Evolutionary conservation across 2,888 invertebrate species (phyloP), one percentile per base, ranked within the genome.

Genomic region (Megaustenia siamemsis): DNA sequence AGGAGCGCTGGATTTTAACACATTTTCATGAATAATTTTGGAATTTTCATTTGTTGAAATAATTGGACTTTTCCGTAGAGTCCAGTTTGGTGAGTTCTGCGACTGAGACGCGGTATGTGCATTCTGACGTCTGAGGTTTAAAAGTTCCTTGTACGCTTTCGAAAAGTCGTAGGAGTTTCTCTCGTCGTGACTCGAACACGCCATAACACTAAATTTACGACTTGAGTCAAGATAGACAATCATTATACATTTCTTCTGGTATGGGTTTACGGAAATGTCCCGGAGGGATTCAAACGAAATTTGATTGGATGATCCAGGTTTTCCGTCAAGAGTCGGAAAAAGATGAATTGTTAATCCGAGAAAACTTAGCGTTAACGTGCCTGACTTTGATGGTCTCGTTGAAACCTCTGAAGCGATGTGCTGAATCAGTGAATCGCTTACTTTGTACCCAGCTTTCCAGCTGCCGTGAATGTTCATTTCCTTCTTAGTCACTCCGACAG

Each of bases 221-320:
- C 73, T 53, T 3, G 56, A 60, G 78, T 88, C 88, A 0, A 83
- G 75, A 49, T 86, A 88, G 28, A 86, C 49, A 0, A 86, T 83
- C 63, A 86, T 53, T 0, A 88, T 82, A 53, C 88, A 88, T 45
- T 69, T 66, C 0, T 81, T 75, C 43, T 85, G 80, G 71, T 86
- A 83, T 18, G 38, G 69, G 60, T 86, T 88, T 40, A 85, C 79
- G 45, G 63, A 78, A 28, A 88, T 84, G 43, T 88, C 88, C 40
- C 75, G 82, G 18, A 88, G 83, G 8, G 40, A 40, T 21, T 45
- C 35, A n/a, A 86, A 60, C 32, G 84, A 77, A 21, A 88, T 76
- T 18, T 83, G 82, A 35, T 86, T 75, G 21, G 76, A 83, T 32
- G 83, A 83, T 45, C 38, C 32, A 24, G 76, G 56, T 35, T 73